Percentiles rank a stretch among this genome's conserved stretches.
phyloP scores from a whole-genome alignment of 2,888 invertebrate genomes.

The Himalopsyche tibetana region DNA sequence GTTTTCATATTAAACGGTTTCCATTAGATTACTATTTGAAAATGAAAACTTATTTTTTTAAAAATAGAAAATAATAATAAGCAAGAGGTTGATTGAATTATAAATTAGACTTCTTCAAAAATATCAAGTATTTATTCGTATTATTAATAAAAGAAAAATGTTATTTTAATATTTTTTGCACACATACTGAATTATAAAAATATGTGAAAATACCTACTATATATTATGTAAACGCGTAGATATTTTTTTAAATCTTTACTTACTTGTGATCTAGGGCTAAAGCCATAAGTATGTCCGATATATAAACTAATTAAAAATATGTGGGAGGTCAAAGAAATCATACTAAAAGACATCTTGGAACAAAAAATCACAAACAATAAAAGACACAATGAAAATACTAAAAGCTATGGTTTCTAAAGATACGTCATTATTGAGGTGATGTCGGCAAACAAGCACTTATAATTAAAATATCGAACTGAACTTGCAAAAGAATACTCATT shows the following conservation, averaged over 20 bases:
- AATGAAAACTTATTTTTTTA: too few species aligned
- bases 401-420: neutral
- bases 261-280: constrained; percentile 51
- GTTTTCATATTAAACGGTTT: too few species aligned
- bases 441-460: constrained; percentile 1
- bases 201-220: too few species aligned
- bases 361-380: neutral
- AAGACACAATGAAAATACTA: neutral
- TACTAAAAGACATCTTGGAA: neutral
- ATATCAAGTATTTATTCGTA: too few species aligned
- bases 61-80: too few species aligned
- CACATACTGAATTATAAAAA: too few species aligned
- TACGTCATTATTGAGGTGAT: neutral
- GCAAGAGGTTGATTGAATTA: too few species aligned
- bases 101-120: too few species aligned
- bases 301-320: constrained; percentile 4
- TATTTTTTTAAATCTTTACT: neutral
- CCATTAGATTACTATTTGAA: too few species aligned
- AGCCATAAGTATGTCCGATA: constrained; percentile 40
- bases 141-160: too few species aligned
- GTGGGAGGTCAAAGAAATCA: neutral
- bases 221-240: constrained; percentile 1
- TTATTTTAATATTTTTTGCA: too few species aligned
- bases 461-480: constrained; percentile 46
- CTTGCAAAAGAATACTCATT: constrained; percentile 26